These are phyloP conservation scores for Pseudococcus viburni DNA, from an alignment of 2,888 invertebrate species.

Conservation along the genomic window DNA sequence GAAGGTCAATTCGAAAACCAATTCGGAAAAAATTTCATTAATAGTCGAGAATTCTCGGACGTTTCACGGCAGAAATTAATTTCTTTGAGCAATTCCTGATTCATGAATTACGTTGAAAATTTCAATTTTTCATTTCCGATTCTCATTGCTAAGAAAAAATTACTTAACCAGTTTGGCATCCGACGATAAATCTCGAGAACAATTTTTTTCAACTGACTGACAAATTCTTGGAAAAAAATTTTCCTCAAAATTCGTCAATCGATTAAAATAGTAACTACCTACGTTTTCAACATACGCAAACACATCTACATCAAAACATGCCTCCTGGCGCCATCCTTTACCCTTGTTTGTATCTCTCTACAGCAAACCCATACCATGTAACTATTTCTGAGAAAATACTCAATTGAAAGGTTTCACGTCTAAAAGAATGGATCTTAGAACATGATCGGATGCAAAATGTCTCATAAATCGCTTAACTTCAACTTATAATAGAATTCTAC, in stretches of 20 bases:
- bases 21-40: no score
- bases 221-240: no score
- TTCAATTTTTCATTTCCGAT: no score
- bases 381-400: slow-evolving; percentile 17
- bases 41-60: no score
- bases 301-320: background rate
- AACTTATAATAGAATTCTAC: slow-evolving; percentile 41
- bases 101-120: no score
- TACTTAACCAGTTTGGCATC: no score
- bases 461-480: slow-evolving; percentile 55
- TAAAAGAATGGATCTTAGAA: background rate
- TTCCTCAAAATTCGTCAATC: background rate
- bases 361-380: background rate
- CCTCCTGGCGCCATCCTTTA: slow-evolving; percentile 37
- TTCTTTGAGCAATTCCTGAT: no score
- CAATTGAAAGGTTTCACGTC: slow-evolving; percentile 31
- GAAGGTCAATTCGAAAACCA: no score
- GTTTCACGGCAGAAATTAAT: no score
- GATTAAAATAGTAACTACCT: background rate
- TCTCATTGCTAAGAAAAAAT: no score
- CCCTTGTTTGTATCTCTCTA: background rate
- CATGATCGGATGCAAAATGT: slow-evolving; percentile 46
- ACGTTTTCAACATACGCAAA: background rate
- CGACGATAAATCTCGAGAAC: no score
- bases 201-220: no score